Base-by-base conservation (phyloP, 2,113 vertebrate species). In the Corythornis madagascariensis region DNA sequence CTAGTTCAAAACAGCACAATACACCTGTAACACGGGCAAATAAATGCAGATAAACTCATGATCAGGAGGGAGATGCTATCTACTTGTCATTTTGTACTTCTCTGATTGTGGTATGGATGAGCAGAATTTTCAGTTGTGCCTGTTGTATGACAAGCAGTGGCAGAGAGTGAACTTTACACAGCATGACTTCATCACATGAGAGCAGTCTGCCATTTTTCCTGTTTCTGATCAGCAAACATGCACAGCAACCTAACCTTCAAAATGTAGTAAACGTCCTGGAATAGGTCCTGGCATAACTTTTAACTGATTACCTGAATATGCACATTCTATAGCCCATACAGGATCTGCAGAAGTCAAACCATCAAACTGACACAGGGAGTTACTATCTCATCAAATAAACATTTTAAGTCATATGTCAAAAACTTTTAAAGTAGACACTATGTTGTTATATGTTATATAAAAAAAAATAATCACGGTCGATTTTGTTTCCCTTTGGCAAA, bases 131-230 rank as follows among this genome's bases (percentile, higher is more conserved):
- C 53, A 40, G 71, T 18, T 47, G 20, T 40, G 22, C 13, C 21
- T 38, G 52, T 31, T 19, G 12, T 12, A 10, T 2, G 53, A 84
- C 60, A 64, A 73, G 29, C 70, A 70, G 81, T n/a, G 17, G 61
- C 88, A 75, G 10, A 55, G 57, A 93, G n/a, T 26, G 81, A 92
- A 77, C 86, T 86, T 92, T 72, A 77, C 75, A 82, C 70, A 87
- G 74, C 53, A 70, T 7, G 83, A 94, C 81, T 47, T 69, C 86
- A 75, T 82, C 81, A 70, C 74, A 83, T 16, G 43, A 71, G 77
- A 84, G 57, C 7, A 55, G 91, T 40, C 91, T 87, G 81, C 91
- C 89, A 60, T 74, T 80, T 80, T 92, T 92, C 42, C 84, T 13
- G 47, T 33, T 79, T 64, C 82, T 64, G 35, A 25, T 67, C 69